phyloP scores from a whole-genome alignment of 2,888 invertebrate genomes.

The Trypoxylon attenuatum region DNA sequence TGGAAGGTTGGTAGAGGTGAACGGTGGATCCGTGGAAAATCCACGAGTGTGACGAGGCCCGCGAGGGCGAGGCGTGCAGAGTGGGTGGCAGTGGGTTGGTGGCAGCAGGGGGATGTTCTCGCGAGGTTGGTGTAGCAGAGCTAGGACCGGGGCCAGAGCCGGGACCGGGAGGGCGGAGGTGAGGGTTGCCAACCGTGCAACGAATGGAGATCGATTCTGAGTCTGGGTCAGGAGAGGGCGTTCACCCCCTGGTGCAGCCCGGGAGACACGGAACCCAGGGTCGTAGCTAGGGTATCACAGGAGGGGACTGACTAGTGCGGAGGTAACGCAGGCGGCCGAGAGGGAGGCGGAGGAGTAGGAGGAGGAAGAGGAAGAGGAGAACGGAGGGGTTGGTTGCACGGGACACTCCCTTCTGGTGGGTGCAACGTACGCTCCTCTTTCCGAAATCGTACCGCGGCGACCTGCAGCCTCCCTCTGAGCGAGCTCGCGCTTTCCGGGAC shows the following conservation, averaged over 20 bases:
- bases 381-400: slow-evolving; percentile 45
- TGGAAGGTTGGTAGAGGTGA: no score
- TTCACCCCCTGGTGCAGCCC: slow-evolving; percentile 74
- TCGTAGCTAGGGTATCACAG: slow-evolving; percentile 67
- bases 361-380: slow-evolving; percentile 1
- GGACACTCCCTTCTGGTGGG: slow-evolving; percentile 60
- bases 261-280: slow-evolving; percentile 72
- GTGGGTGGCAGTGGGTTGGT: neutral
- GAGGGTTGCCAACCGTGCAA: slow-evolving; percentile 57
- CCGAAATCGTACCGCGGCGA: slow-evolving; percentile 46
- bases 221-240: slow-evolving; percentile 74
- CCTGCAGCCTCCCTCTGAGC: slow-evolving; percentile 15
- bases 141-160: slow-evolving; percentile 10
- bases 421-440: slow-evolving; percentile 55
- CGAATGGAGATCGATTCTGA: slow-evolving; percentile 74
- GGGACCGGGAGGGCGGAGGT: slow-evolving; percentile 22
- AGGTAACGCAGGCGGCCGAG: slow-evolving; percentile 8
- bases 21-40: slow-evolving; percentile 57
- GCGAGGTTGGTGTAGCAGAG: neutral
- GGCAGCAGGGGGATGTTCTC: slow-evolving; percentile 3
- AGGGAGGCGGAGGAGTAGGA: no score
- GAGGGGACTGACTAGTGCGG: slow-evolving; percentile 39
- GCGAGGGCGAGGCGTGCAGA: slow-evolving; percentile 21
- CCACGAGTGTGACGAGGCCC: slow-evolving; percentile 48
- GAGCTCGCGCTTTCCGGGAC: neutral